These are phyloP conservation scores for Polypterus bichir DNA, from an alignment of 2,113 vertebrate genomes.

Conservation along the genomic window DNA sequence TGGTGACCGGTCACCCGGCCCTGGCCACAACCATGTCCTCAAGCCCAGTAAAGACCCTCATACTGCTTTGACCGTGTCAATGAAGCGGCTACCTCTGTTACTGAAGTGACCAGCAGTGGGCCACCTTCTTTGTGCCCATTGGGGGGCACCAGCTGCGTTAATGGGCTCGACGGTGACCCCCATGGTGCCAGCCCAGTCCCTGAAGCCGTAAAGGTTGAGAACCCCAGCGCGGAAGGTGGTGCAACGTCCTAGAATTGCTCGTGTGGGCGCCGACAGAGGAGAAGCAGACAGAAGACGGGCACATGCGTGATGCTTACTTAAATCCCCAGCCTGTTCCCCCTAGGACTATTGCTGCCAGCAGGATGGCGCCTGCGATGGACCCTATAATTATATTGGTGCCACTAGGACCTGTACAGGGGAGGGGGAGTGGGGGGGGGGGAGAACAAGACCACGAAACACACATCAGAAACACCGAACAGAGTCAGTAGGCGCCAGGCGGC, in stretches of 20 bases:
- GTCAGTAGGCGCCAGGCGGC: slow-evolving; percentile 12
- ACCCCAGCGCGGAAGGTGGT: neutral
- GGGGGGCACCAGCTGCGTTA: neutral
- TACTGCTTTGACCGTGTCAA: too few species aligned
- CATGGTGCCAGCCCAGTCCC: slow-evolving; percentile 19
- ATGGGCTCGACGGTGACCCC: neutral
- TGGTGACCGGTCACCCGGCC: too few species aligned
- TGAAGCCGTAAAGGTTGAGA: neutral
- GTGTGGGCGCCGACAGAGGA: slow-evolving; percentile 20
- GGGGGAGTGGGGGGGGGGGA: slow-evolving; percentile 25
- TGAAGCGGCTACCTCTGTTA: too few species aligned
- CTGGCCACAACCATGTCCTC: too few species aligned
- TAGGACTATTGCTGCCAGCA: slow-evolving; percentile 94
- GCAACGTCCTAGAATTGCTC: neutral
- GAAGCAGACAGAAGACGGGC: slow-evolving; percentile 47
- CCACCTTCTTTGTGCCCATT: neutral
- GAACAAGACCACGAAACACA: slow-evolving; percentile 47
- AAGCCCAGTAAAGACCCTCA: too few species aligned
- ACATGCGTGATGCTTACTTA: slow-evolving; percentile 75
- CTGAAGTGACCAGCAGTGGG: neutral
- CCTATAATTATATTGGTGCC: slow-evolving; percentile 98
- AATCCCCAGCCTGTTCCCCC: slow-evolving; percentile 97
- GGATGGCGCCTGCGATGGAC: slow-evolving; percentile 91
- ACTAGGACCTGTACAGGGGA: slow-evolving; percentile 79
- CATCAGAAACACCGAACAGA: slow-evolving; percentile 42